phyloP scores from a whole-genome alignment of 2,797 vertebrate genomes.

The Bovichtus variegatus region DNA sequence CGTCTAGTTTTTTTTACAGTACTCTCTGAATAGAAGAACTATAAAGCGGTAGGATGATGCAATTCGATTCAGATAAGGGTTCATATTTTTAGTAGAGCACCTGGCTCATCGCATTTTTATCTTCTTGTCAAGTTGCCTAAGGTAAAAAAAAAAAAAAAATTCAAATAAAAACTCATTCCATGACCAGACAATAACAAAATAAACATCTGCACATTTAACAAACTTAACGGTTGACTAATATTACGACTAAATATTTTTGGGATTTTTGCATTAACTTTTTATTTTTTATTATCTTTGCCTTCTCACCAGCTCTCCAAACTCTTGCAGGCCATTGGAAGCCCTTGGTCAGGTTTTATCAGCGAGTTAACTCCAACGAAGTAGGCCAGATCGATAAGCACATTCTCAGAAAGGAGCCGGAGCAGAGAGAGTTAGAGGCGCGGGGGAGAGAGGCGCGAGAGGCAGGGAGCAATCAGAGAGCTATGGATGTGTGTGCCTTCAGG shows the following conservation, averaged over 20 bases:
- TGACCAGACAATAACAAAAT: background rate
- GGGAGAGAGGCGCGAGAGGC: slow-evolving; percentile 84
- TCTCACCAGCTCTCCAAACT: slow-evolving; percentile 71
- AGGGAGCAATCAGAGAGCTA: slow-evolving; percentile 91
- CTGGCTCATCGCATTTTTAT: slow-evolving; percentile 3
- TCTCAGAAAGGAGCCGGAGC: slow-evolving; percentile 86
- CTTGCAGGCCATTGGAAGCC: slow-evolving; percentile 87
- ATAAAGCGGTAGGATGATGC: background rate
- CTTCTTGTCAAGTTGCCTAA: background rate
- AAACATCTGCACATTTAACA: background rate
- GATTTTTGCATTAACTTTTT: background rate
- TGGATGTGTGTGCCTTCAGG: slow-evolving; percentile 92
- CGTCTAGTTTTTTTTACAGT: background rate
- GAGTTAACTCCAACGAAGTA: slow-evolving; percentile 92
- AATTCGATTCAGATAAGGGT: slow-evolving; percentile 16
- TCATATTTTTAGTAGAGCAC: slow-evolving; percentile 28
- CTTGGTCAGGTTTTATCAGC: slow-evolving; percentile 90
- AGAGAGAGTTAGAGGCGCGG: slow-evolving; percentile 76
- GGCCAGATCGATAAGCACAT: slow-evolving; percentile 95
- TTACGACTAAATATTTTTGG: slow-evolving; percentile 10
- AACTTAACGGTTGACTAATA: slow-evolving; percentile 3
- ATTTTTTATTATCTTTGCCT: slow-evolving; percentile 46
- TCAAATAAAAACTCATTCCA: background rate
- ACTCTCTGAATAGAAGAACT: background rate
- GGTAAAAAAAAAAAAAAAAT: background rate